Percentiles rank a stretch among this genome's conserved stretches.
Evolutionary conservation across 2,888 invertebrate genomes (phyloP).

Genomic region (Uropetala carovei): DNA sequence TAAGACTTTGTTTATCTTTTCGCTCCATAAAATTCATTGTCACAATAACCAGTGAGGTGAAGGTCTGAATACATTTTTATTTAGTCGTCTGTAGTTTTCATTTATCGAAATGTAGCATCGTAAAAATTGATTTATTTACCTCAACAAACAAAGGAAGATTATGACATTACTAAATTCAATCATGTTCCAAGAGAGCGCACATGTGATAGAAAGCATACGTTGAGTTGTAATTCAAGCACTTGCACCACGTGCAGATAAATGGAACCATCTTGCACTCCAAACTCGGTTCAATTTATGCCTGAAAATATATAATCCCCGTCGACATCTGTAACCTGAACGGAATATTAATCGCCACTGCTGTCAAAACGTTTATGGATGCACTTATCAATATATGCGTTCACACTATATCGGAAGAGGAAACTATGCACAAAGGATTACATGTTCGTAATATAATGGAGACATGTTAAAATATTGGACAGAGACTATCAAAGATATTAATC

Average conservation of each 20-base stretch:
- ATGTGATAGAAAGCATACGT: too few relatives aligned
- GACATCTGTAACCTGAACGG: not conserved
- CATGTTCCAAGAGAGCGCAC: too few relatives aligned
- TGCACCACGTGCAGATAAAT: not conserved
- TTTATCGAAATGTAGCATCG: too few relatives aligned
- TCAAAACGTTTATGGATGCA: not conserved
- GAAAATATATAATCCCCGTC: not conserved
- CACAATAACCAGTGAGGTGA: too few relatives aligned
- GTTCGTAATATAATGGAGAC: not conserved
- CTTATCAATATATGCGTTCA: not conserved
- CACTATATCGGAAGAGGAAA: not conserved
- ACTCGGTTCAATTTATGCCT: not conserved
- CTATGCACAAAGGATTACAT: not conserved
- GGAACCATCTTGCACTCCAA: not conserved
- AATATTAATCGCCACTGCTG: not conserved
- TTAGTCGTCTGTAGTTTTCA: too few relatives aligned
- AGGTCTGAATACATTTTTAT: too few relatives aligned
- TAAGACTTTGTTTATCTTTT: too few relatives aligned
- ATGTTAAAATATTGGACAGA: not conserved
- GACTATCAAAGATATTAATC: not conserved
- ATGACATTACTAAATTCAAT: too few relatives aligned
- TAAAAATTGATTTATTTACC: too few relatives aligned
- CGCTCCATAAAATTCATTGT: too few relatives aligned
- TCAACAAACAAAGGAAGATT: too few relatives aligned
- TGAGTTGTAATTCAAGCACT: not conserved